Conservation (phyloP, 1,140 invertebrate genomes). For the Euschistus heros region DNA sequence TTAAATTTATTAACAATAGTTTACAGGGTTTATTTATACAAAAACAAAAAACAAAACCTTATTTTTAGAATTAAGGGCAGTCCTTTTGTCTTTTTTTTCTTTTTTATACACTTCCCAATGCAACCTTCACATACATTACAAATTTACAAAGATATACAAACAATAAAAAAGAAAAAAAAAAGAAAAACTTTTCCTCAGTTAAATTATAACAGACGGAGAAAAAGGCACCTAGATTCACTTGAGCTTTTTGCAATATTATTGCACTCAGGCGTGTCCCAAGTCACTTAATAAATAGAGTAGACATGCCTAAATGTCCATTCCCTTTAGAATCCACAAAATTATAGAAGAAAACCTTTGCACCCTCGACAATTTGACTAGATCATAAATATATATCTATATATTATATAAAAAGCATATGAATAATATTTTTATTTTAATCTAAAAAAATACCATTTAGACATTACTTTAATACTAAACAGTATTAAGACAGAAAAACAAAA, state of each 20-base stretch:
- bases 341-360: slow-evolving; percentile 1
- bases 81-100: not conserved
- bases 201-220: slow-evolving; percentile 12
- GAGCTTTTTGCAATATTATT: slow-evolving; percentile 6
- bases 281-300: too few relatives aligned
- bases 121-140: slow-evolving; percentile 1
- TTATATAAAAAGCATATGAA: not conserved
- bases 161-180: slow-evolving; percentile 1
- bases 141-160: slow-evolving; percentile 15
- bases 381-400: slow-evolving; percentile 11
- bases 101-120: slow-evolving; percentile 1
- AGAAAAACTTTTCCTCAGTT: slow-evolving; percentile 9
- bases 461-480: not conserved
- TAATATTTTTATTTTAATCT: not conserved
- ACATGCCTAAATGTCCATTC: too few relatives aligned
- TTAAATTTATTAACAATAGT: slow-evolving; percentile 15
- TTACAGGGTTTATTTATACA: not conserved
- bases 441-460: slow-evolving; percentile 14
- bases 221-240: slow-evolving; percentile 15
- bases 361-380: slow-evolving; percentile 14
- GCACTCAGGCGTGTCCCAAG: not conserved
- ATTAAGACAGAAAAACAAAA: slow-evolving; percentile 3
- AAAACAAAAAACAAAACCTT: slow-evolving; percentile 5
- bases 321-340: not conserved
- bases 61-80: not conserved